Conservation (phyloP, 2,797 vertebrate species). For the Diplodus puntazzo region DNA sequence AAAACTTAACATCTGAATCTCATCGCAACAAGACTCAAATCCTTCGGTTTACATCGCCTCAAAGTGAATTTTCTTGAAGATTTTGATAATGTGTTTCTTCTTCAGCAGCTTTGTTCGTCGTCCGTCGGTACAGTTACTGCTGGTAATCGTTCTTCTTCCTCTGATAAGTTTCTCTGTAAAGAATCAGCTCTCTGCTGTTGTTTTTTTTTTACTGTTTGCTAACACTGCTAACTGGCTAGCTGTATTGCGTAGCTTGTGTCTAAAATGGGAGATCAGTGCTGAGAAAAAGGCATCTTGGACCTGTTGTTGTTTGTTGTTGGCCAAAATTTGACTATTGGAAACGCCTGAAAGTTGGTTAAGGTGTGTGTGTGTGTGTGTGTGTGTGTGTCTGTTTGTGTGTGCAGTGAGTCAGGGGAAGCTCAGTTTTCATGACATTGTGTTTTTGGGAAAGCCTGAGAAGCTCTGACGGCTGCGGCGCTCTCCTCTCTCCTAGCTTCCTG, state of each 20-base stretch:
- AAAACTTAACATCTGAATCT: slow-evolving; percentile 38
- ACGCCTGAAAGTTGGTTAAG: background rate
- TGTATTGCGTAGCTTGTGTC: background rate
- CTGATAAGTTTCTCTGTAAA: slow-evolving; percentile 17
- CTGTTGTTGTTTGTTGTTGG: background rate
- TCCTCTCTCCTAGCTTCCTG: background rate
- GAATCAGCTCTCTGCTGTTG: slow-evolving; percentile 26
- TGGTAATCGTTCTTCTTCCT: slow-evolving; percentile 31
- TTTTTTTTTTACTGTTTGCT: slow-evolving; percentile 23
- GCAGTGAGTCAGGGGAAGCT: background rate
- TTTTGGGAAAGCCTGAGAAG: background rate
- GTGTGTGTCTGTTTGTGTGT: background rate
- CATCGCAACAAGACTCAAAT: slow-evolving; percentile 12
- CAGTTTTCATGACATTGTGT: slow-evolving; percentile 1
- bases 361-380: background rate
- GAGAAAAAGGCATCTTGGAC: background rate
- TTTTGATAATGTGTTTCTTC: slow-evolving; percentile 5
- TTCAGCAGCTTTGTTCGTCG: slow-evolving; percentile 5
- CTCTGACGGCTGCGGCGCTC: background rate
- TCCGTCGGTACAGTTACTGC: slow-evolving; percentile 10
- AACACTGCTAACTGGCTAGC: slow-evolving; percentile 37
- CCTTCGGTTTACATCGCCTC: slow-evolving; percentile 42
- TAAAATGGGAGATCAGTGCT: background rate
- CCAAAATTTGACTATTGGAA: background rate
- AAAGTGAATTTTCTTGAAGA: slow-evolving; percentile 7